A percentile compares a stretch with the other conserved stretches of the same genome.
Evolutionary conservation across 2,888 invertebrate species (phyloP).

Genomic region (Aspidiotus rigidus): DNA sequence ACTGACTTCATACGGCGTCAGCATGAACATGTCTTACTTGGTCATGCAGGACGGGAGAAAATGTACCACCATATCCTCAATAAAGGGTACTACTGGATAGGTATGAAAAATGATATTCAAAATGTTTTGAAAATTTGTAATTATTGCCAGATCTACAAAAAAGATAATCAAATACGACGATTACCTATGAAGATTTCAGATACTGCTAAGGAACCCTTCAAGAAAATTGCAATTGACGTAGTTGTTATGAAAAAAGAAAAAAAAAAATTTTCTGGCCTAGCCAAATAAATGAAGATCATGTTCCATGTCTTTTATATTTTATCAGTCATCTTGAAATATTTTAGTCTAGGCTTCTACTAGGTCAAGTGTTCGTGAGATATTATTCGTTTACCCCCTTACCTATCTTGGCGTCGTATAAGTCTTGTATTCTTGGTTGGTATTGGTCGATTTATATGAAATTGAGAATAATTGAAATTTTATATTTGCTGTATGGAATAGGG

Average conservation of each 20-base stretch:
- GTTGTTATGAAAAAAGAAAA: background rate
- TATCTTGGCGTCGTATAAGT: no score
- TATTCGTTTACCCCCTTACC: no score
- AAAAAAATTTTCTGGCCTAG: no score
- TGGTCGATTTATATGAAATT: no score
- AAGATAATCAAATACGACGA: conserved; percentile 6
- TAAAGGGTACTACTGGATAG: background rate
- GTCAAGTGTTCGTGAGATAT: no score
- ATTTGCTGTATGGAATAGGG: no score
- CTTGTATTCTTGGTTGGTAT: no score
- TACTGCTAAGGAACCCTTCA: background rate
- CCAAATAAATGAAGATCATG: no score
- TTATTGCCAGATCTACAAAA: background rate
- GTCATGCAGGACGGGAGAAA: background rate
- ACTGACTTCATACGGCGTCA: background rate
- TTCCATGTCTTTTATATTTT: no score
- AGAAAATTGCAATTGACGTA: conserved; percentile 5
- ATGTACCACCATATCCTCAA: background rate
- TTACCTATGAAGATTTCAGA: background rate
- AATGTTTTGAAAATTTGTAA: background rate
- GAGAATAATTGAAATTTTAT: no score
- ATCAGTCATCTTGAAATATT: no score
- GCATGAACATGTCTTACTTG: background rate
- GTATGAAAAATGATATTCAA: background rate
- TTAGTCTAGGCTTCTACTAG: no score